Base-by-base conservation (phyloP, 2,113 vertebrate species). In the Peromyscus leucopus region DNA sequence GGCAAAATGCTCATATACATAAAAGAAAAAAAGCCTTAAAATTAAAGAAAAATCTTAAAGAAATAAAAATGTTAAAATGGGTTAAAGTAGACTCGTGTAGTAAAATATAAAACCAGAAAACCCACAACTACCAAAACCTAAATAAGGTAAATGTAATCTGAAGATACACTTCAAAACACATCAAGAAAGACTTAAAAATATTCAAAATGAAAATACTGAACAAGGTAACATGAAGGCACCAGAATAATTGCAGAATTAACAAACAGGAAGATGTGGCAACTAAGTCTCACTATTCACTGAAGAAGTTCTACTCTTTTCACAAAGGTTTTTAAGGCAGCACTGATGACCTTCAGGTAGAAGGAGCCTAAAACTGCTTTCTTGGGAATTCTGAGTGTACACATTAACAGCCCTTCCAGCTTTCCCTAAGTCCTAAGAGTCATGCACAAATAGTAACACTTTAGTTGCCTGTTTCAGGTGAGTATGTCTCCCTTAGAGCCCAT, bases 131-230 rank as follows among this genome's bases (percentile, higher is more conserved):
- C 36, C 51, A 94, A 96, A 88, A 72, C 22, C 72, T 89, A 94
- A 95, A 55, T 82, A 91, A 85, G 31, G 83, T 91, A 89, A 93
- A 90, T 42, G 46, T 74, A 95, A 94, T 91, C 17, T 93, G n/a
- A 93, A 65, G n/a, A 91, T 79, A 59, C 33, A 80, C 59, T 69
- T 96, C 83, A 92, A 31, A 94, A 75, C 39, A 76, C 1, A 67
- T 92, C 51, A 91, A 84, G 71, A 96, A 88, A 80, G 15, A 91
- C 67, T 85, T 69, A 59, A 89, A 95, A 97, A n/a, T 84, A 90
- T 89, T 87, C 33, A 76, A 88, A 94, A 84, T 91, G n/a, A 96
- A 97, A 94, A 94, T 84, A 92, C 91, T 65, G 74, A 82, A 67
- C 9, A 96, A 15, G 46, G 92, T 67, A 36, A 82, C 42, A 63